A percentile compares a stretch with the other conserved stretches of the same genome.
These are phyloP conservation scores for Mizuhopecten yessoensis DNA, from an alignment of 1,140 invertebrate species.

Conservation along the genomic window DNA sequence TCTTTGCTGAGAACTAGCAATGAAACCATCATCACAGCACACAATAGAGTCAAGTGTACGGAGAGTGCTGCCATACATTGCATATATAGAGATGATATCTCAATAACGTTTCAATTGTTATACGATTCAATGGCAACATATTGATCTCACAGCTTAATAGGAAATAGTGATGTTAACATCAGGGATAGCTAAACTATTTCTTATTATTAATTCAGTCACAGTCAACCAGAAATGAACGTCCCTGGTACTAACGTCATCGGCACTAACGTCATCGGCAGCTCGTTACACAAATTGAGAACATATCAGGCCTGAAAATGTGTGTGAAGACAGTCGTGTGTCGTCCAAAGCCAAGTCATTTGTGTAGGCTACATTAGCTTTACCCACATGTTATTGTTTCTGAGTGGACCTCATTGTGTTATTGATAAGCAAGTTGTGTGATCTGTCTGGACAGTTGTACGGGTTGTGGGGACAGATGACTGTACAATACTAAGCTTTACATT, in stretches of 20 bases:
- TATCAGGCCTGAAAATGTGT: not conserved
- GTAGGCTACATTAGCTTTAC: not conserved
- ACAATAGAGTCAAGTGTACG: not conserved
- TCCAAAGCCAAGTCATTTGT: too few species aligned
- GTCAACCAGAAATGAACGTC: not conserved
- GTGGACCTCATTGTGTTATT: too few species aligned
- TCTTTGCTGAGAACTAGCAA: not conserved
- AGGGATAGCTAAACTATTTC: not conserved
- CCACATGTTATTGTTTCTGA: not conserved
- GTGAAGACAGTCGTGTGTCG: not conserved
- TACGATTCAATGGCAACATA: not conserved
- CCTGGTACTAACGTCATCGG: too few species aligned
- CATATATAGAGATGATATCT: not conserved
- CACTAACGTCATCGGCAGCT: not conserved
- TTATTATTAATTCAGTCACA: slow-evolving; percentile 2
- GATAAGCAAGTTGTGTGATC: not conserved
- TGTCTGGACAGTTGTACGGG: not conserved
- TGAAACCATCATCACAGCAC: not conserved
- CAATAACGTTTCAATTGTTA: slow-evolving; percentile 12
- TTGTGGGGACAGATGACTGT: not conserved
- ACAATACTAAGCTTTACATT: not conserved
- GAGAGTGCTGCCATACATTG: too few species aligned
- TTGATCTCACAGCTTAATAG: not conserved
- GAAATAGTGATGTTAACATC: slow-evolving; percentile 8
- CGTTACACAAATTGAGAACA: not conserved